A percentile compares a stretch with the other conserved stretches of the same genome.
These are phyloP conservation scores for Muschampia plurimacula DNA, from an alignment of 2,888 invertebrate genomes.

Conservation along the genomic window DNA sequence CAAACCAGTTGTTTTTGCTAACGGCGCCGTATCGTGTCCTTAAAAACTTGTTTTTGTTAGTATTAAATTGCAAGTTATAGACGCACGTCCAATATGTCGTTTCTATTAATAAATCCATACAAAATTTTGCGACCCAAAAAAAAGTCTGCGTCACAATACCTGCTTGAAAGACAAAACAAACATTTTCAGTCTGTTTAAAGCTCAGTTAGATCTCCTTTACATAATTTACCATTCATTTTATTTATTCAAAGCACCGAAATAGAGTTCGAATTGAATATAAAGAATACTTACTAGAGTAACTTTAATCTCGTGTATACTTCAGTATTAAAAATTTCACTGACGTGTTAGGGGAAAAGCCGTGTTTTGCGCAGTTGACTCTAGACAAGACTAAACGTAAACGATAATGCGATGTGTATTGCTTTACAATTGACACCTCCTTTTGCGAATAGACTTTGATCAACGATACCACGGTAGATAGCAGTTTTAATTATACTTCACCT, in stretches of 20 bases:
- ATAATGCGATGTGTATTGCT: constrained; percentile 21
- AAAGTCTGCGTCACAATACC: constrained; percentile 7
- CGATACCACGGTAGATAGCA: constrained; percentile 31
- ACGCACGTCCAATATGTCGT: constrained; percentile 13
- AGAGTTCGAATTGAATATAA: no score
- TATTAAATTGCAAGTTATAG: constrained; percentile 44
- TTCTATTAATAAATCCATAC: constrained; percentile 10
- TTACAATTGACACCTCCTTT: constrained; percentile 29
- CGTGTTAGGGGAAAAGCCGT: not conserved
- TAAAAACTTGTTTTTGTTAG: constrained; percentile 48
- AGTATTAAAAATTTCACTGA: not conserved
- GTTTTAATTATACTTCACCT: constrained; percentile 15
- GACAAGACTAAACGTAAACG: not conserved
- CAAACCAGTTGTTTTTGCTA: constrained; percentile 55
- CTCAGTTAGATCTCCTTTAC: not conserved
- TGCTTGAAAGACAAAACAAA: constrained; percentile 15
- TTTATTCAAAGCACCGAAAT: not conserved
- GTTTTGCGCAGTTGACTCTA: constrained; percentile 22
- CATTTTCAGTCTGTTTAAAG: not conserved
- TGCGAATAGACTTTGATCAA: constrained; percentile 15
- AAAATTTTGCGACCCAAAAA: constrained; percentile 6
- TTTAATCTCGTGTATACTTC: constrained; percentile 23
- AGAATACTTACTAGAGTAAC: not conserved
- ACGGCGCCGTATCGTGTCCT: constrained; percentile 62
- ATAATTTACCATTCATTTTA: constrained; percentile 3